Evolutionary conservation across 53 echinoderm and acorn worm genomes (phyloP).

Genomic region (Echinometra lucunter): DNA sequence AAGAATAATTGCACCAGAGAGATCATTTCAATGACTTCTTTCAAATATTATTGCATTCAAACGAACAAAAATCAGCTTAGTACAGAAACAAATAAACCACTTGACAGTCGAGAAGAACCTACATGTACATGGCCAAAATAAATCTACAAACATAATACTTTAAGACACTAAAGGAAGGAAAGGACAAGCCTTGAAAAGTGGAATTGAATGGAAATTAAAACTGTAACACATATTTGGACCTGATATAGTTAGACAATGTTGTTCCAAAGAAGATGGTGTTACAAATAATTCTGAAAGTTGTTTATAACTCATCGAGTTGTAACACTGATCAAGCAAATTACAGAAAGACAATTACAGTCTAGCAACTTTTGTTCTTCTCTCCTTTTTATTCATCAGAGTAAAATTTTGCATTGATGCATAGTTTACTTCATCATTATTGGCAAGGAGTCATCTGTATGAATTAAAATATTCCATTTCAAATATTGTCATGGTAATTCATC

Average conservation of each 20-base stretch:
- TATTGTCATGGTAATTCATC: neutral
- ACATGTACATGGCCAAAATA: conserved; percentile 33
- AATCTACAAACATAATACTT: conserved; percentile 31
- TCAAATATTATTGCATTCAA: conserved; percentile 65
- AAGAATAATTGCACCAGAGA: neutral
- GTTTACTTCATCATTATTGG: neutral
- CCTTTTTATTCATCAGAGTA: conserved; percentile 21
- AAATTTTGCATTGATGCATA: conserved; percentile 7
- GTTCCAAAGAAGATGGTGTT: neutral
- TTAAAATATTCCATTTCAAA: neutral
- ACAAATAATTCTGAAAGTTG: neutral
- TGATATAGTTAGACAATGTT: neutral
- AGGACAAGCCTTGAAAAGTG: neutral
- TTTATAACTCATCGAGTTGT: neutral
- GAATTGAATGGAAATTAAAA: neutral
- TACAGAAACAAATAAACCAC: conserved; percentile 53
- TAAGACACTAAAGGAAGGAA: neutral
- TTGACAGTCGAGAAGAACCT: conserved; percentile 37
- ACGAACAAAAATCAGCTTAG: conserved; percentile 58
- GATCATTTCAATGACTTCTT: neutral
- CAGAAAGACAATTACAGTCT: neutral
- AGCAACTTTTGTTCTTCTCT: neutral
- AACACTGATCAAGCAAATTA: neutral
- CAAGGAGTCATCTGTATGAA: neutral
- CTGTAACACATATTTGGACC: neutral